These are phyloP conservation scores for Nothocercus nigrocapillus DNA, from an alignment of 2,113 vertebrate genomes.

Conservation along the genomic window DNA sequence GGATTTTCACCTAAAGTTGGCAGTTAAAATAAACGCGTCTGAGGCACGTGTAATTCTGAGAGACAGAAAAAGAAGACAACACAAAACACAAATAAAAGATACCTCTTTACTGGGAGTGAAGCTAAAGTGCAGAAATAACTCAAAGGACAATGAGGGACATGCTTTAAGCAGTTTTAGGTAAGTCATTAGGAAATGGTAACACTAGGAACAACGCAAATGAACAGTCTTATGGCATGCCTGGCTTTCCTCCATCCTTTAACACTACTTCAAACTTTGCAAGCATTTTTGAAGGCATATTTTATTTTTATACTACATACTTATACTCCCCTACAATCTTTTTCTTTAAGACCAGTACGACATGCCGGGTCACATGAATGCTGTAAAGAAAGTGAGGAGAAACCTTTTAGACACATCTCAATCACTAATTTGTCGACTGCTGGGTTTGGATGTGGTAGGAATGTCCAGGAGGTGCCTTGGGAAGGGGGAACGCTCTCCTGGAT, in stretches of 20 bases:
- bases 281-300: not conserved
- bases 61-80: not conserved
- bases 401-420: not conserved
- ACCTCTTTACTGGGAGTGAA: not conserved
- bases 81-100: not conserved
- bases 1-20: not conserved
- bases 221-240: not conserved
- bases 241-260: slow-evolving; percentile 15
- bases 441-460: not conserved
- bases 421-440: not conserved
- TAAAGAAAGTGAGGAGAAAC: not conserved
- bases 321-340: not conserved
- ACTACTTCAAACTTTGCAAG: not conserved
- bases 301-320: not conserved
- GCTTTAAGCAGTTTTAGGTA: not conserved
- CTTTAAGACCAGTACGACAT: not conserved
- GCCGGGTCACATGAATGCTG: not conserved
- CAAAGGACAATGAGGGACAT: not conserved
- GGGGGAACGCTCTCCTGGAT: not conserved
- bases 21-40: not conserved
- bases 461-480: not conserved
- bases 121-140: not conserved
- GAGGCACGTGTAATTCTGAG: not conserved
- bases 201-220: not conserved
- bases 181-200: not conserved